A percentile compares a stretch with the other conserved stretches of the same genome.
phyloP scores from a whole-genome alignment of 2,113 vertebrate species.

The Procavia capensis region DNA sequence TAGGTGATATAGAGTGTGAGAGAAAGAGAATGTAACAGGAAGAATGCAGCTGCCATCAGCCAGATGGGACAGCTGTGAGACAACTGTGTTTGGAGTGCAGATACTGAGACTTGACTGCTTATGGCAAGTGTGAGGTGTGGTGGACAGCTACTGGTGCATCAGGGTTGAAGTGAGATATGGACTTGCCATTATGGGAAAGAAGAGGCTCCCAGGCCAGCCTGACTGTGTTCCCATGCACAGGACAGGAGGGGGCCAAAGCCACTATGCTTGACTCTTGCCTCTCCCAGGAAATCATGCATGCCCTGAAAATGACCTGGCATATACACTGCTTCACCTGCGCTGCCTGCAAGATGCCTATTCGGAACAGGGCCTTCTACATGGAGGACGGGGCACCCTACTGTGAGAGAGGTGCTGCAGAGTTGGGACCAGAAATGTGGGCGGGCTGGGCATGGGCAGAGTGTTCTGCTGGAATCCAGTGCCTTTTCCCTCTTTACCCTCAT shows the following conservation, averaged over 20 bases:
- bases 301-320: conserved; percentile 99
- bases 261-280: neutral
- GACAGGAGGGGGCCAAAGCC: neutral
- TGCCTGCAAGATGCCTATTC: conserved; percentile 95
- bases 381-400: conserved; percentile 99
- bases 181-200: neutral
- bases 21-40: neutral
- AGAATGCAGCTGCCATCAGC: neutral
- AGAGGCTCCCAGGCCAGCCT: neutral
- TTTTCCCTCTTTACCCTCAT: neutral
- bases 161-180: too few relatives aligned
- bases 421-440: fast-evolving
- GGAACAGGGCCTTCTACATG: conserved; percentile 99
- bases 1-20: neutral
- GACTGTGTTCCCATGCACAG: neutral
- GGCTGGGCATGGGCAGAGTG: fast-evolving
- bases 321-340: conserved; percentile 97
- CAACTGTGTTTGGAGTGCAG: neutral
- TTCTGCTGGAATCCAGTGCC: neutral
- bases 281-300: conserved; percentile 97
- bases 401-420: conserved; percentile 90
- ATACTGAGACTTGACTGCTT: neutral
- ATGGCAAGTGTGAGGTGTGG: neutral
- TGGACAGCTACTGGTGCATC: fast-evolving
- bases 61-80: neutral